Conservation (phyloP, 2,888 invertebrate genomes). For the Latrodectus elegans region DNA sequence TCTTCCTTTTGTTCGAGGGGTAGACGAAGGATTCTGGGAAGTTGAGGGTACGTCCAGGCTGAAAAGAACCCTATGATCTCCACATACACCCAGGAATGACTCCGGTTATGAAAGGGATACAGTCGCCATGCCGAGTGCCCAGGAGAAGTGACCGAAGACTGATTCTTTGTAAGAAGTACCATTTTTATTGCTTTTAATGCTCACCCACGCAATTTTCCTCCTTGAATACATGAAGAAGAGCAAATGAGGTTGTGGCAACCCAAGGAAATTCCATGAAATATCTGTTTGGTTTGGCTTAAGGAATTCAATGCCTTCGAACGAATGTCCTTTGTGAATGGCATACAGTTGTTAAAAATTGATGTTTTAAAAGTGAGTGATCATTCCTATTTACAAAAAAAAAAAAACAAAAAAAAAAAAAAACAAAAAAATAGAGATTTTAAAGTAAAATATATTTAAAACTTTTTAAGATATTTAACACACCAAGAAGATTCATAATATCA, state of each 20-base stretch:
- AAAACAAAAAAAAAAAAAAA: too few relatives aligned
- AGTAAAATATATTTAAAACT: too few relatives aligned
- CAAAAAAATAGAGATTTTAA: too few relatives aligned
- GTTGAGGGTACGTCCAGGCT: conserved; percentile 14
- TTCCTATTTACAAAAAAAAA: too few relatives aligned
- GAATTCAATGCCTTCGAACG: too few relatives aligned
- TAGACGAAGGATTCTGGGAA: background rate
- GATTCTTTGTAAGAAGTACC: background rate
- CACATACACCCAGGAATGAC: background rate
- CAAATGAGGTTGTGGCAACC: background rate
- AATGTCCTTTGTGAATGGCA: too few relatives aligned
- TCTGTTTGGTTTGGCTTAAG: too few relatives aligned
- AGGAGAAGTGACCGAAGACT: background rate
- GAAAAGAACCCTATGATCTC: conserved; percentile 40
- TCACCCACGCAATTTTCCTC: background rate
- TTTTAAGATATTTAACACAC: too few relatives aligned
- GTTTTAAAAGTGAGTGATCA: too few relatives aligned
- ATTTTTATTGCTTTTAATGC: background rate
- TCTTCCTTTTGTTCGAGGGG: conserved; percentile 36
- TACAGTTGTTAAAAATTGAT: too few relatives aligned
- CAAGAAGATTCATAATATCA: too few relatives aligned
- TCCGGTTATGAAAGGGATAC: background rate
- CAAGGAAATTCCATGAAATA: too few relatives aligned
- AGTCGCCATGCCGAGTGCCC: background rate
- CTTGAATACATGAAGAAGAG: background rate